Base-by-base conservation (phyloP, 2,888 invertebrate genomes). In the Sphinx pinastri region DNA sequence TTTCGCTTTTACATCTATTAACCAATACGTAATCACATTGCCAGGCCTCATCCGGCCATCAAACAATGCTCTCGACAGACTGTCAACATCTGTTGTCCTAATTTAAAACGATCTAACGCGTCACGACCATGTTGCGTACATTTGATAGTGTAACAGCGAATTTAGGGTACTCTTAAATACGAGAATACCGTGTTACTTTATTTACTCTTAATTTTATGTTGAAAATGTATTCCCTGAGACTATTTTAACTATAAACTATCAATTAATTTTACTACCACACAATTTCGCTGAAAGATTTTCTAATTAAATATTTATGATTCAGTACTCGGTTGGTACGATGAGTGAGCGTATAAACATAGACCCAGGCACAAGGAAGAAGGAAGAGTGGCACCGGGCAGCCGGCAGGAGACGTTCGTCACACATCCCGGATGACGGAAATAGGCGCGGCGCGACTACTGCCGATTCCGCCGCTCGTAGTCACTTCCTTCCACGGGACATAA, bases 11-110 rank as follows among this genome's bases (percentile, higher is more conserved):
- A 79, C 78, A 79, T 77, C 80, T 82, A 82, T 84, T 85, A 83
- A 84, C 82, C 86, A 84, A 87, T 86, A 85, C 87, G 87, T 89
- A 88, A 90, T 89, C 87, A 81, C 86, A 83, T 84, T 79, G 82
- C 82, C 83, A 81, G 83, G 83, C 82, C 83, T 80, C 88, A 87
- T 90, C 90, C 89, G 89, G 89, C 84, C 88, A 86, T 90, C 90
- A 88, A 87, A 85, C 79, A 79, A 76, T 77, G 79, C 76, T 80
- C 85, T 81, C 84, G 86, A 81, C 91, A 85, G 88, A 82, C 83
- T 89, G 92, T 87, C 90, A 85, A 87, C 91, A 91, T 91, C 90
- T 91, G 91, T 87, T 91, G 88, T 87, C 85, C 89, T 83, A 89
- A 89, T 89, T 91, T 91, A 88, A 88, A 88, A 84, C 87, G 83